phyloP scores from a whole-genome alignment of 2,888 invertebrate genomes.

The Bibio marci region DNA sequence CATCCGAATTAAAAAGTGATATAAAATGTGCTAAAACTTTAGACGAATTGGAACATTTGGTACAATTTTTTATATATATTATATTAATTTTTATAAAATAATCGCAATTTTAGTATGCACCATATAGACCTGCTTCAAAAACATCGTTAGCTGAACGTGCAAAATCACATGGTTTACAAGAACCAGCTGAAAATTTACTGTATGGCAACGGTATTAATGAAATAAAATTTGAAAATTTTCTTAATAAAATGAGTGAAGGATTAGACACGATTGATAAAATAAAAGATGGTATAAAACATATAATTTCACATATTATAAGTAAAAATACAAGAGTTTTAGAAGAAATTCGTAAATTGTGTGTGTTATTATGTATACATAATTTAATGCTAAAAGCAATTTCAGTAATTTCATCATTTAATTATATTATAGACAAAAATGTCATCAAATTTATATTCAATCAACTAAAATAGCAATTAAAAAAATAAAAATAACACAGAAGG shows the following conservation, averaged over 20 bases:
- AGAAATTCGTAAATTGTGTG: constrained; percentile 51
- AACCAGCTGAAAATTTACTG: constrained; percentile 42
- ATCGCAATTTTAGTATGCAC: constrained; percentile 45
- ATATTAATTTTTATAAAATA: background rate
- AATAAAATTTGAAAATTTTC: constrained; percentile 17
- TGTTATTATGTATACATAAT: constrained; percentile 14
- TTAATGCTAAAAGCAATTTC: no score
- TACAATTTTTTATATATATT: constrained; percentile 16
- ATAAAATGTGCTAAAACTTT: constrained; percentile 47
- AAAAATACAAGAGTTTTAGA: constrained; percentile 60
- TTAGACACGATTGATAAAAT: constrained; percentile 41
- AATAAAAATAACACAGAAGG: constrained; percentile 13
- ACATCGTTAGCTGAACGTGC: constrained; percentile 64
- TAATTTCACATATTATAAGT: constrained; percentile 64
- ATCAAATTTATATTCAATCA: constrained; percentile 32
- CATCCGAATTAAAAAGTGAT: constrained; percentile 40
- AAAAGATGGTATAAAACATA: constrained; percentile 53
- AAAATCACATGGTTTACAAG: constrained; percentile 54
- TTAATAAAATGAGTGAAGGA: constrained; percentile 33
- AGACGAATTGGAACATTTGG: constrained; percentile 65
- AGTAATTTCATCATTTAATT: constrained; percentile 1
- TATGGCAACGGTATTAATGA: constrained; percentile 31
- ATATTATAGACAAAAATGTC: constrained; percentile 35
- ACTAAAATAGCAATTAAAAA: constrained; percentile 26
- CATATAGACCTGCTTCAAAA: constrained; percentile 56